These are phyloP conservation scores for Carduelis carduelis DNA, from an alignment of 2,797 vertebrate genomes.

Conservation along the genomic window DNA sequence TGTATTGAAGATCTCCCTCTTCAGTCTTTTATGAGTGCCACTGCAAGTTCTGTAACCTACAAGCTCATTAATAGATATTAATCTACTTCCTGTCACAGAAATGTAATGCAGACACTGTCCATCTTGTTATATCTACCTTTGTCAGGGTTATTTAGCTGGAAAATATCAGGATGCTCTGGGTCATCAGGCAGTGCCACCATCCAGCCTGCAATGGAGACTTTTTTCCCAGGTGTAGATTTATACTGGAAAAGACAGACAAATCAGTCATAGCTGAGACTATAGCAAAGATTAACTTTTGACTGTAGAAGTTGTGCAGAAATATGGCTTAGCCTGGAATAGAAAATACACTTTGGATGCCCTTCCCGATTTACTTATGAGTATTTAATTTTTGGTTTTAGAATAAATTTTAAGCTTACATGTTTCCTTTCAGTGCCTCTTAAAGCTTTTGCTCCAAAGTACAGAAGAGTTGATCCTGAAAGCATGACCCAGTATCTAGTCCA, in stretches of 20 bases:
- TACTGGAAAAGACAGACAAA: slow-evolving; percentile 78
- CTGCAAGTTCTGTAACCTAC: background rate
- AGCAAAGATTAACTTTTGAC: background rate
- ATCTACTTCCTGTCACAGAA: background rate
- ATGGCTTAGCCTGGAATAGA: background rate
- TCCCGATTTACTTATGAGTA: background rate
- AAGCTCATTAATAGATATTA: background rate
- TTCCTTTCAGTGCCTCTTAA: slow-evolving; percentile 93
- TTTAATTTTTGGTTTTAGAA: background rate
- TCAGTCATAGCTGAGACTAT: background rate
- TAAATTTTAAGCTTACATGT: slow-evolving; percentile 77
- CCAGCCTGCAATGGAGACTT: slow-evolving; percentile 89
- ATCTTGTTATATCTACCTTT: slow-evolving; percentile 79
- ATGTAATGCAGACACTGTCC: background rate
- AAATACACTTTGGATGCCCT: background rate
- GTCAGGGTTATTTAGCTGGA: slow-evolving; percentile 94
- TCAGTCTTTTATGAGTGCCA: background rate
- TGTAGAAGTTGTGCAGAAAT: background rate
- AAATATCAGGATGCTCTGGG: slow-evolving; percentile 91
- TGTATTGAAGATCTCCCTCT: background rate
- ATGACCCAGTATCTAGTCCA: slow-evolving; percentile 96
- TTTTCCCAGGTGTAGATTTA: slow-evolving; percentile 92
- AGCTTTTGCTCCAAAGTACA: slow-evolving; percentile 91
- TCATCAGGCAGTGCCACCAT: slow-evolving; percentile 92
- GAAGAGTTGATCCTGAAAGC: slow-evolving; percentile 88